Base-by-base conservation (phyloP, 2,888 invertebrate species). In the Spodoptera picta region DNA sequence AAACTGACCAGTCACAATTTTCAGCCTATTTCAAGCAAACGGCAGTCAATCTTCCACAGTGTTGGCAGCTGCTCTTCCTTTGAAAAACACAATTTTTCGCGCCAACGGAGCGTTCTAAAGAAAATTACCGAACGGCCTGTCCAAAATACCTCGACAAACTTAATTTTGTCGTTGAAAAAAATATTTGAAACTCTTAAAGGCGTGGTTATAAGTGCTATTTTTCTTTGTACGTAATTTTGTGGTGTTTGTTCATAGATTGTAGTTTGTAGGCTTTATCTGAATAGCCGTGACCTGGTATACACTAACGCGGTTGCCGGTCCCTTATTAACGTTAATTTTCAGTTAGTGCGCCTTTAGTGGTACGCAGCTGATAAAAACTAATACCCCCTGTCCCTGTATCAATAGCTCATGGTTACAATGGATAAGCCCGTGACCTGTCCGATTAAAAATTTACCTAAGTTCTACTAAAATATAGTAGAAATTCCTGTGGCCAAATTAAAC, bases 71-170 rank as follows among this genome's bases (percentile, higher is more conserved):
- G 84, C 80, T 72, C 56, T 84, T 87, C 86, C 88, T 90, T 91
- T 91, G 89, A 91, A 93, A 92, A 90, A 91, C 87, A 85, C 90
- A 92, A 91, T 92, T 93, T 90, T 89, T 90, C 92, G 90, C 89
- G 80, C 85, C 92, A 93, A 81, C 87, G 89, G 88, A 93, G 90
- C 92, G 90, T 85, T 89, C 83, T 85, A 89, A 93, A 92, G 91
- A 93, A 92, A 92, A 91, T 92, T 91, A 90, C 87, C 89, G 86
- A 84, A 82, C 84, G 84, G 75, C 77, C 79, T 84, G 85, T 83
- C 84, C 84, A 84, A 89, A 91, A 89, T 89, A 90, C 86, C 78
- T 87, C 82, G 72, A 77, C 85, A 77, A 83, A 73, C 70, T 73
- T 84, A 73, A 76, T 75, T 84, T 82, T 84, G 55, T 81, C 48